These are phyloP conservation scores for Rapana venosa DNA, from an alignment of 2,888 invertebrate genomes.

Conservation along the genomic window DNA sequence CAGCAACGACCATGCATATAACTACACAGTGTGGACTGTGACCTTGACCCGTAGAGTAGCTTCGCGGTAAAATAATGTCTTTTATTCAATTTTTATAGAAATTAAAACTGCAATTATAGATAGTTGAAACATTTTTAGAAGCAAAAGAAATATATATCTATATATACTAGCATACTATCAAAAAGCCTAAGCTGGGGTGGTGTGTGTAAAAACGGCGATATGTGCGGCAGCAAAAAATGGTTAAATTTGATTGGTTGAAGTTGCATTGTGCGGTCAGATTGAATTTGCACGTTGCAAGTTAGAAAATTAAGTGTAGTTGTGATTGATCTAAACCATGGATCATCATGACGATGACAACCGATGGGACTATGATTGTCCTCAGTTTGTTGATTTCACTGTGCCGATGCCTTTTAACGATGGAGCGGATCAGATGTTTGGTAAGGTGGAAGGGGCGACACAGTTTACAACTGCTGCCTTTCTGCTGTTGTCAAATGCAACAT, in stretches of 20 bases:
- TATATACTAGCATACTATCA: no score
- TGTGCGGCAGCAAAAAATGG: neutral
- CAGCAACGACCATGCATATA: no score
- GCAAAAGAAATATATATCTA: no score
- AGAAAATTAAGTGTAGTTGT: neutral
- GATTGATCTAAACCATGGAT: conserved; percentile 25
- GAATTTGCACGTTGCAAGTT: conserved; percentile 46
- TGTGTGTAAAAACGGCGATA: neutral
- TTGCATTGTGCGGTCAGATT: conserved; percentile 59
- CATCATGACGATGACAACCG: conserved; percentile 31
- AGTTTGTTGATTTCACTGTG: conserved; percentile 68
- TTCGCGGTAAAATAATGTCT: no score
- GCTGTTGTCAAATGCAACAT: neutral
- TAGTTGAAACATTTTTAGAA: no score
- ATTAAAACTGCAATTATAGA: no score
- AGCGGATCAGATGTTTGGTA: conserved; percentile 68
- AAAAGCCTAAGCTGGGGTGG: no score
- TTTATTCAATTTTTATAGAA: no score
- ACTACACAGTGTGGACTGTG: no score
- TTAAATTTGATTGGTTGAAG: conserved; percentile 56
- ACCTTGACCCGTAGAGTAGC: no score
- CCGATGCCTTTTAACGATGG: conserved; percentile 57
- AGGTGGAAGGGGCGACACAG: conserved; percentile 24
- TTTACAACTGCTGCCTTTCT: no score
- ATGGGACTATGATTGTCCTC: conserved; percentile 70